A percentile compares a stretch with the other conserved stretches of the same genome.
phyloP scores from a whole-genome alignment of 2,797 vertebrate species.

The Ateles fusciceps region DNA sequence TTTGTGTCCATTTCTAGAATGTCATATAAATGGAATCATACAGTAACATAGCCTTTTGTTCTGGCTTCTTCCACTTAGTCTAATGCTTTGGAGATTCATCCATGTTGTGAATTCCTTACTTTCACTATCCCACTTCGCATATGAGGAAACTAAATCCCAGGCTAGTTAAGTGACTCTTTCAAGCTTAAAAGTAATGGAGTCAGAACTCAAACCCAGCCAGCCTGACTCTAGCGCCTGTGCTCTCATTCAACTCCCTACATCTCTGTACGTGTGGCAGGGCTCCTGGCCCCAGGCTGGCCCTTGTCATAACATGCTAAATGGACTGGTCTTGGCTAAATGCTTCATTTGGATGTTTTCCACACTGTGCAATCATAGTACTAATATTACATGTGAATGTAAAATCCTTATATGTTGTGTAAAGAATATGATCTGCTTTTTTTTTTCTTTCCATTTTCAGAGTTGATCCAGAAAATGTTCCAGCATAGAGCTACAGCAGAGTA shows the following conservation, averaged over 20 bases:
- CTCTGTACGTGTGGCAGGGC: no score
- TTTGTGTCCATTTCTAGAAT: not conserved
- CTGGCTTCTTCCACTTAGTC: not conserved
- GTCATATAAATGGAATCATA: not conserved
- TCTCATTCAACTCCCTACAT: not conserved
- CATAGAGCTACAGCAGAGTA: not conserved
- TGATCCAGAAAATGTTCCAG: not conserved
- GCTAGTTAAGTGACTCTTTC: conserved; percentile 17
- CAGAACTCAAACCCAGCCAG: not conserved
- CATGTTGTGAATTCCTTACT: not conserved
- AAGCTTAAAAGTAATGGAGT: not conserved
- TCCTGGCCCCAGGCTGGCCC: not conserved
- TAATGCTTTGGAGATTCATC: not conserved
- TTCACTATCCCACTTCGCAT: not conserved
- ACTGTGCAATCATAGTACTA: not conserved
- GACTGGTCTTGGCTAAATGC: not conserved
- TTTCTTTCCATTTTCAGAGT: not conserved
- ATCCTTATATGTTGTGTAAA: not conserved
- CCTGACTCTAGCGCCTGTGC: not conserved
- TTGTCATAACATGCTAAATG: not conserved
- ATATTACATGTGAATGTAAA: not conserved
- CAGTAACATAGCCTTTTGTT: not conserved
- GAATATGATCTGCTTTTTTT: not conserved
- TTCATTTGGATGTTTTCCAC: not conserved
- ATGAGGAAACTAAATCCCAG: not conserved